Evolutionary conservation across 2,888 invertebrate genomes (phyloP).

Genomic region (Drosophila austrosaltans): DNA sequence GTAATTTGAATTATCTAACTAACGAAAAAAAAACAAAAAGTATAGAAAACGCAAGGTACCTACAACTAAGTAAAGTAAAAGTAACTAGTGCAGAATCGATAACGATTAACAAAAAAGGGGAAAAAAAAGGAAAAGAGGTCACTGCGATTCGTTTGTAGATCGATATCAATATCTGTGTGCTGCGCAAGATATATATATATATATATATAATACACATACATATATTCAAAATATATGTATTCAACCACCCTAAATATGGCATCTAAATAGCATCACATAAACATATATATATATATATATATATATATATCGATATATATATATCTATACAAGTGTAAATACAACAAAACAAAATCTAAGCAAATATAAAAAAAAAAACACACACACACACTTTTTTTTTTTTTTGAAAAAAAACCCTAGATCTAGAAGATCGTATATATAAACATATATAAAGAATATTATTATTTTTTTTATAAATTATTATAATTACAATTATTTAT

Average conservation of each 20-base stretch:
- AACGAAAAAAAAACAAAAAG: neutral
- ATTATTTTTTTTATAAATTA: slow-evolving; percentile 50
- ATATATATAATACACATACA: slow-evolving; percentile 42
- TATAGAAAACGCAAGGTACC: slow-evolving; percentile 65
- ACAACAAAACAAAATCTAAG: slow-evolving; percentile 35
- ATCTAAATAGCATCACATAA: slow-evolving; percentile 54
- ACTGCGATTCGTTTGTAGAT: neutral
- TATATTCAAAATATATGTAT: slow-evolving; percentile 73
- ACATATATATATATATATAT: slow-evolving; percentile 29
- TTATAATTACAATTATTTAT: slow-evolving; percentile 49
- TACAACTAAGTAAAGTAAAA: slow-evolving; percentile 59
- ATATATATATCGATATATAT: slow-evolving; percentile 40
- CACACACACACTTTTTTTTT: slow-evolving; percentile 35
- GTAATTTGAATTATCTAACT: slow-evolving; percentile 41
- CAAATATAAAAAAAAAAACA: slow-evolving; percentile 24
- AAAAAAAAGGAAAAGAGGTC: neutral
- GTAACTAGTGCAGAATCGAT: slow-evolving; percentile 17
- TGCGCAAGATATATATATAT: neutral
- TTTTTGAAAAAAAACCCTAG: slow-evolving; percentile 35
- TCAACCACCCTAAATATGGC: slow-evolving; percentile 49
- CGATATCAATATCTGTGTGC: slow-evolving; percentile 15
- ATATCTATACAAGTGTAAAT: slow-evolving; percentile 69
- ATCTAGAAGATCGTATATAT: slow-evolving; percentile 53
- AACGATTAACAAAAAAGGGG: too few species aligned
- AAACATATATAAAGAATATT: slow-evolving; percentile 19